phyloP scores from a whole-genome alignment of 2,888 invertebrate genomes.

The Pachliopta kotzebuea region DNA sequence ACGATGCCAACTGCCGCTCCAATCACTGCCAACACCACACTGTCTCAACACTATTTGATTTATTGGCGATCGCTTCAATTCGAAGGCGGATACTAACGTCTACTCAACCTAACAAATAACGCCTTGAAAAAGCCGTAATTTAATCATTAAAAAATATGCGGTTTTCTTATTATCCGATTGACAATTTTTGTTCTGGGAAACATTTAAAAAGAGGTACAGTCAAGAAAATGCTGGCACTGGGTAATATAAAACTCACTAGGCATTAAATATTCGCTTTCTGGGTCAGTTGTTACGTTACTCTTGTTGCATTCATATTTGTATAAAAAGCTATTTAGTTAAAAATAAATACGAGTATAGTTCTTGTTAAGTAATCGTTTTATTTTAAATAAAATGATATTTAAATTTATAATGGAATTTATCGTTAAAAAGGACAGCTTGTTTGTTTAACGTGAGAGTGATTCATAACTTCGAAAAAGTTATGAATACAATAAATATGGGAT shows the following conservation, averaged over 20 bases:
- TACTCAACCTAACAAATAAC: neutral
- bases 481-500: no score
- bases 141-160: neutral
- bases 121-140: neutral
- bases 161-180: neutral
- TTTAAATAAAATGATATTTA: neutral
- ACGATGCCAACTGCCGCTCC: neutral
- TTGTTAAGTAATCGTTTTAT: no score
- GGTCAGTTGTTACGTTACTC: no score
- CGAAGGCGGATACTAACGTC: neutral
- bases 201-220: neutral
- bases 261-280: neutral
- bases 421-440: neutral
- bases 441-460: neutral
- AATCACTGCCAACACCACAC: neutral
- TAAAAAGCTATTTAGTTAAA: no score
- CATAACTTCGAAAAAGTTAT: neutral
- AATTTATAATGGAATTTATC: neutral
- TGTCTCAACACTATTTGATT: neutral
- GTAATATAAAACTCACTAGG: neutral
- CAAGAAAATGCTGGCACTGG: neutral
- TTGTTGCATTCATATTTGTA: no score
- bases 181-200: neutral
- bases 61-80: neutral
- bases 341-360: no score